phyloP scores from a whole-genome alignment of 2,797 vertebrate species.

The Denticeps clupeoides region DNA sequence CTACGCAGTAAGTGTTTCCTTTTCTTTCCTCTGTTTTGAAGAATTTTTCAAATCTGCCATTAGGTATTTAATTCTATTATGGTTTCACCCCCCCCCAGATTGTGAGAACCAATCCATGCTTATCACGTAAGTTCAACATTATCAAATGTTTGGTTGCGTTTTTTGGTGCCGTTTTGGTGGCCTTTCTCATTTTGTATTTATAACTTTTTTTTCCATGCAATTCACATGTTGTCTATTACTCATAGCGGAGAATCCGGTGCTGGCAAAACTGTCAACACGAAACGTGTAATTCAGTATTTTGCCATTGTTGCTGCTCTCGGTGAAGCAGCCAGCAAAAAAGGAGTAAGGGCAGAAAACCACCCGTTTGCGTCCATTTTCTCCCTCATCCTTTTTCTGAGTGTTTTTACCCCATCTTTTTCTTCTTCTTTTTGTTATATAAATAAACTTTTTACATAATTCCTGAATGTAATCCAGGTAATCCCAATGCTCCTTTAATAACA shows the following conservation, averaged over 20 bases:
- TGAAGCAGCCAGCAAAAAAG: constrained; percentile 77
- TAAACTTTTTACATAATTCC: constrained; percentile 5
- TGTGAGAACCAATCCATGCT: constrained; percentile 95
- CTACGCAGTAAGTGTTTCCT: constrained; percentile 71
- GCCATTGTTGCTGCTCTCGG: constrained; percentile 85
- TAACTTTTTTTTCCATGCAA: not conserved
- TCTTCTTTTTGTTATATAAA: constrained; percentile 14
- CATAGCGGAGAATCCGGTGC: constrained; percentile 91
- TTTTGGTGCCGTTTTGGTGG: constrained; percentile 6
- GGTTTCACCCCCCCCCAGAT: constrained; percentile 56
- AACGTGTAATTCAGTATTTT: constrained; percentile 95
- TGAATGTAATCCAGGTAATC: too few species aligned
- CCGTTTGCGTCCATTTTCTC: constrained; percentile 14
- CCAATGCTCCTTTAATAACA: constrained; percentile 23
- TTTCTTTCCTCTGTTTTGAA: not conserved
- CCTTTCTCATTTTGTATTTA: constrained; percentile 8
- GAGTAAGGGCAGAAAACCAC: constrained; percentile 58
- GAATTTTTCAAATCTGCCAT: not conserved
- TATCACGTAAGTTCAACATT: constrained; percentile 78
- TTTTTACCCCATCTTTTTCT: not conserved
- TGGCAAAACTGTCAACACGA: constrained; percentile 97
- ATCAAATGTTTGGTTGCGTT: not conserved
- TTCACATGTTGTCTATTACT: constrained; percentile 11
- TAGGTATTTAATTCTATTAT: not conserved
- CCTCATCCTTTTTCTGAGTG: constrained; percentile 10